Conservation (phyloP, 2,888 invertebrate species). For the Lasioglossum vierecki region DNA sequence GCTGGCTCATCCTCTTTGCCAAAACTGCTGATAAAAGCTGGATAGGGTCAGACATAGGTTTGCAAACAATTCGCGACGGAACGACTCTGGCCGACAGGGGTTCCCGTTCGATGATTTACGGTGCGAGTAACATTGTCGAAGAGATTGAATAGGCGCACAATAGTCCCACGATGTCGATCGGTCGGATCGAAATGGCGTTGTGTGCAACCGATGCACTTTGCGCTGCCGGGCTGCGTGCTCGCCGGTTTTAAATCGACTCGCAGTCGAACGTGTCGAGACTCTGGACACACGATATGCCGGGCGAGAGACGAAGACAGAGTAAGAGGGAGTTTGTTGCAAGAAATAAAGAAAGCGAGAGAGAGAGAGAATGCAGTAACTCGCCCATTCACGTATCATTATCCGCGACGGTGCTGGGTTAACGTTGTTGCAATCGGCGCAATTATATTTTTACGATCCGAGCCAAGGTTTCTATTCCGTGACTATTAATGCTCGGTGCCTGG, state of each 20-base stretch:
- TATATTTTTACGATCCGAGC: conserved; percentile 79
- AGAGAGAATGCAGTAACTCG: conserved; percentile 59
- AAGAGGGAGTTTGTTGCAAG: not conserved
- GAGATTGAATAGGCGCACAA: not conserved
- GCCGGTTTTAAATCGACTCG: conserved; percentile 9
- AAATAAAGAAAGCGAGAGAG: not conserved
- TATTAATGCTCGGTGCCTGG: conserved; percentile 64
- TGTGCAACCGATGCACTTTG: conserved; percentile 66
- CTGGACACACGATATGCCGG: conserved; percentile 52
- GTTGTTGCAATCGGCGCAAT: conserved; percentile 81
- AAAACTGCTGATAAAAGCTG: not conserved
- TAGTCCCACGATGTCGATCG: not conserved
- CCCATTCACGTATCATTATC: conserved; percentile 81
- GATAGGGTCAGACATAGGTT: not conserved
- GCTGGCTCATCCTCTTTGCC: not conserved
- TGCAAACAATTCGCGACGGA: not conserved
- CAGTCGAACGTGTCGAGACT: not conserved
- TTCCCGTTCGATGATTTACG: not conserved
- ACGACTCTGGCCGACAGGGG: not conserved
- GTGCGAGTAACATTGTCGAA: not conserved
- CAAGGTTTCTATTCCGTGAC: conserved; percentile 76
- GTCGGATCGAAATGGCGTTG: conserved; percentile 53
- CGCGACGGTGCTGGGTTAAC: conserved; percentile 75
- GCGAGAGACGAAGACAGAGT: not conserved
- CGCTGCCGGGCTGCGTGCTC: conserved; percentile 51